Evolutionary conservation across 2,888 invertebrate genomes (phyloP).

Genomic region (Notodromas monacha): DNA sequence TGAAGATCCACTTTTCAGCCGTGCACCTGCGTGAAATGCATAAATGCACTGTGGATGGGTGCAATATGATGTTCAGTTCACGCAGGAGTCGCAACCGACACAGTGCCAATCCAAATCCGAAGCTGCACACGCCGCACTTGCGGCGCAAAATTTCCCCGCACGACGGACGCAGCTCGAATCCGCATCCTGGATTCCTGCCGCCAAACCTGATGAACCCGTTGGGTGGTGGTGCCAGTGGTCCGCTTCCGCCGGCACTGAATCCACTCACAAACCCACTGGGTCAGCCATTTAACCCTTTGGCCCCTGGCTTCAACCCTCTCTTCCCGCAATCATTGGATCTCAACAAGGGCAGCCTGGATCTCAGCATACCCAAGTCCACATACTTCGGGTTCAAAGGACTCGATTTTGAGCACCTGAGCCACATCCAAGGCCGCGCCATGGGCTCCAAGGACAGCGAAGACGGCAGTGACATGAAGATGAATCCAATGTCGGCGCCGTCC

Average conservation of each 20-base stretch:
- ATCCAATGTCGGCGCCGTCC: neutral
- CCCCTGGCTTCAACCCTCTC: conserved; percentile 1
- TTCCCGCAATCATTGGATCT: too few species aligned
- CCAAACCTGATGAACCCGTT: conserved; percentile 16
- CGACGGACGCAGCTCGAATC: conserved; percentile 58
- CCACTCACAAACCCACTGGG: conserved; percentile 30
- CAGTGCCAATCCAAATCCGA: conserved; percentile 92
- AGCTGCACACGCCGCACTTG: conserved; percentile 75
- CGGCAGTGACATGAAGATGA: neutral
- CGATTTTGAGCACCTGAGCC: neutral
- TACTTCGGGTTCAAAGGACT: too few species aligned
- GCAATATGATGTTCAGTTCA: conserved; percentile 97
- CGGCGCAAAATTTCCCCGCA: conserved; percentile 74
- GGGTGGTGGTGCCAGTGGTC: too few species aligned
- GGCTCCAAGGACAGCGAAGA: neutral
- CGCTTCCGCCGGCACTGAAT: conserved; percentile 37
- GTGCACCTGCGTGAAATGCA: conserved; percentile 98
- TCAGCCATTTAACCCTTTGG: too few species aligned
- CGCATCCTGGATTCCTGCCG: conserved; percentile 28
- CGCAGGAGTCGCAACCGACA: conserved; percentile 76
- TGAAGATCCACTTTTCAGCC: conserved; percentile 95
- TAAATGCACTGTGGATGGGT: conserved; percentile 90
- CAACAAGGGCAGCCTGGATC: conserved; percentile 28
- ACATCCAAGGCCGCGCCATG: neutral
- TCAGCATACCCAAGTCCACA: conserved; percentile 18